A percentile compares a stretch with the other conserved stretches of the same genome.
These are phyloP conservation scores for Rhabdomys dilectus DNA, from an alignment of 2,113 vertebrate species.

Conservation along the genomic window DNA sequence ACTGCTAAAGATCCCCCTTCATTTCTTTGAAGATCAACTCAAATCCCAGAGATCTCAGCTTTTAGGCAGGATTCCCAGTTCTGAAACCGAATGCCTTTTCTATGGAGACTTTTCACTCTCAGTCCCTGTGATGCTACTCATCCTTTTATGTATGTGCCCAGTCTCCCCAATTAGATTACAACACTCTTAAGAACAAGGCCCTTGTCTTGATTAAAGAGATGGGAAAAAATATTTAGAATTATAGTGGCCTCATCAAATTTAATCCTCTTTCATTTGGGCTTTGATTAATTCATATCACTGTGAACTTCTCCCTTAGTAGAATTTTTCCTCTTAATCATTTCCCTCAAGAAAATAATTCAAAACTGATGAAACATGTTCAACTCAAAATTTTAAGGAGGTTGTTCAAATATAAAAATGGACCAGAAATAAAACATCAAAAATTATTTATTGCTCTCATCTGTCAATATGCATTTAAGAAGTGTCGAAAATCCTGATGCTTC, in stretches of 20 bases:
- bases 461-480: conserved; percentile 15
- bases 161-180: conserved; percentile 72
- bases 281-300: conserved; percentile 72
- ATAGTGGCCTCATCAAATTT: conserved; percentile 51
- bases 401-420: conserved; percentile 62
- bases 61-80: background rate
- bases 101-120: conserved; percentile 11
- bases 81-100: conserved; percentile 60
- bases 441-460: conserved; percentile 52
- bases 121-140: background rate
- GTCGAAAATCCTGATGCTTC: conserved; percentile 42
- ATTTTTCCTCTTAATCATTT: conserved; percentile 59
- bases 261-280: conserved; percentile 71
- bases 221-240: conserved; percentile 74
- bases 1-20: background rate
- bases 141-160: conserved; percentile 53
- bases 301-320: conserved; percentile 55
- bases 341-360: conserved; percentile 64
- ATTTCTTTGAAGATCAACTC: conserved; percentile 40
- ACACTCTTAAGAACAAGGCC: conserved; percentile 65
- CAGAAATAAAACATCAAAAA: conserved; percentile 64
- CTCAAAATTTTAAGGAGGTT: conserved; percentile 31
- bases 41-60: background rate
- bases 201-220: conserved; percentile 69
- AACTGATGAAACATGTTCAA: conserved; percentile 55